Conservation (phyloP, 64 coral and sea anemone genomes). For the Exaiptasia diaphana region DNA sequence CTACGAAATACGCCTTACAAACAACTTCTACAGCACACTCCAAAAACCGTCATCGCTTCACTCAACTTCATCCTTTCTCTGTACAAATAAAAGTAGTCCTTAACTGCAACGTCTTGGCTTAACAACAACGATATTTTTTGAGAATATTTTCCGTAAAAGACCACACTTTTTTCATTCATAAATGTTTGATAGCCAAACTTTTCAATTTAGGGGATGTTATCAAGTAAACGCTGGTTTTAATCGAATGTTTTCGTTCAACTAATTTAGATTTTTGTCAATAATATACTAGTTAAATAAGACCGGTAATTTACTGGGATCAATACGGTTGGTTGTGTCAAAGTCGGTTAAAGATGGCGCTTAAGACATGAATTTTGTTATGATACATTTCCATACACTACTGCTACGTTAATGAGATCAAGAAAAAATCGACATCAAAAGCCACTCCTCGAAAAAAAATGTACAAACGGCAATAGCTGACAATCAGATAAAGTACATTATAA, state of each 20-base stretch:
- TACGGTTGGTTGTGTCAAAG: background rate
- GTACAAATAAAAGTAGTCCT: no score
- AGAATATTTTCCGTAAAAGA: background rate
- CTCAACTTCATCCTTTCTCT: no score
- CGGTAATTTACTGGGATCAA: background rate
- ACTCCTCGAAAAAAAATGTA: no score
- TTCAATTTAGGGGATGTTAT: slow-evolving; percentile 63
- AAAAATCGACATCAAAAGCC: no score
- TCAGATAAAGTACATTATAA: no score
- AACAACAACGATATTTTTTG: background rate
- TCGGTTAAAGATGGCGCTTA: slow-evolving; percentile 15
- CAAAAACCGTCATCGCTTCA: no score
- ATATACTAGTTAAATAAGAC: background rate
- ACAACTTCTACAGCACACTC: no score
- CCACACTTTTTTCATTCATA: slow-evolving; percentile 8
- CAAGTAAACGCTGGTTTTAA: slow-evolving; percentile 21
- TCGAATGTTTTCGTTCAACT: slow-evolving; percentile 58
- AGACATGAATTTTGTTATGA: no score
- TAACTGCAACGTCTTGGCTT: no score
- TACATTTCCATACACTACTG: no score
- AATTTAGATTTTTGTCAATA: slow-evolving; percentile 58
- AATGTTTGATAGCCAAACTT: slow-evolving; percentile 73
- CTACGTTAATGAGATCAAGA: no score
- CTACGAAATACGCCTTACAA: background rate
- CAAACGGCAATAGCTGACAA: no score